A percentile compares a stretch with the other conserved stretches of the same genome.
Conservation (phyloP, 2,113 vertebrate species). For the Hystrix brachyura region DNA sequence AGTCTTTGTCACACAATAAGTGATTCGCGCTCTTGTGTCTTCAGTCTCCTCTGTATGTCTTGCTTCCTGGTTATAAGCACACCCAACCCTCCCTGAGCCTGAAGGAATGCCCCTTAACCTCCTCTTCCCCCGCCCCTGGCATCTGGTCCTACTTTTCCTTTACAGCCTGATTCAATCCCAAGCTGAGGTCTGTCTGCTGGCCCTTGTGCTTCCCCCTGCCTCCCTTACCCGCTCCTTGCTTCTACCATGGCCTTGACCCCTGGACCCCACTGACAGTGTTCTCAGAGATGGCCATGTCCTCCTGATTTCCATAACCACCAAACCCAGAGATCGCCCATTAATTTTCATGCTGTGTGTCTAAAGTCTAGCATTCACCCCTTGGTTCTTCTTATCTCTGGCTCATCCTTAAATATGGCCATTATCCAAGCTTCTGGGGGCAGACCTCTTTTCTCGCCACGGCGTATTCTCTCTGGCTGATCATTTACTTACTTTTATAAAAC, state of each 20-base stretch:
- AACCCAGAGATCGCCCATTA: not conserved
- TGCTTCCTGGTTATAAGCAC: not conserved
- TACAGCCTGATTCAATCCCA: not conserved
- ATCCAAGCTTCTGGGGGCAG: not conserved
- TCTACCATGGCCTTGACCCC: not conserved
- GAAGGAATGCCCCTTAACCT: not conserved
- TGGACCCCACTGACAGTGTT: not conserved
- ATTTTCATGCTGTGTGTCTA: not conserved
- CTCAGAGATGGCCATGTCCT: not conserved
- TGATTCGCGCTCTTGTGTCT: not conserved
- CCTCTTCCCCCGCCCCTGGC: not conserved
- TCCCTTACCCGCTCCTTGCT: no score
- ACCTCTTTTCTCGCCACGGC: not conserved
- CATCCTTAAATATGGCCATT: not conserved
- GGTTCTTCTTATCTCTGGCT: not conserved
- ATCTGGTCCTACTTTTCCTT: not conserved
- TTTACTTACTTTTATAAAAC: conserved; percentile 36
- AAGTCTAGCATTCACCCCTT: not conserved
- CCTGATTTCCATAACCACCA: not conserved
- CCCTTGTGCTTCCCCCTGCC: not conserved
- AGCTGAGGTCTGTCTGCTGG: not conserved
- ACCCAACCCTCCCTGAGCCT: not conserved
- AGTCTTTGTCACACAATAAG: not conserved
- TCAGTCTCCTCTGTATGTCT: not conserved
- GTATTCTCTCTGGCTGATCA: not conserved